Evolutionary conservation across 2,888 invertebrate genomes (phyloP).

Genomic region (Polyommatus icarus): DNA sequence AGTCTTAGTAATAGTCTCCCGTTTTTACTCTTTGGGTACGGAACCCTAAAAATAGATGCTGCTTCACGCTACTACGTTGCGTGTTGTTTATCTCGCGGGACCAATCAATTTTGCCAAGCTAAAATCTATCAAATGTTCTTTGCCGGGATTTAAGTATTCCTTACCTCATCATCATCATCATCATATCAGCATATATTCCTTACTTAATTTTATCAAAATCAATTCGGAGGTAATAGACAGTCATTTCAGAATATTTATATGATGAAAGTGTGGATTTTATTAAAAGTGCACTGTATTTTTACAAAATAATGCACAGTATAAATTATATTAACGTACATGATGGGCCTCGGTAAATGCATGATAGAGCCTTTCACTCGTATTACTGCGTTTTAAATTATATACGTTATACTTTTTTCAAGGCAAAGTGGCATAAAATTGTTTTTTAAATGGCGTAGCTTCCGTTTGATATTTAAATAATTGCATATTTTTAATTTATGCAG

Average conservation of each 20-base stretch:
- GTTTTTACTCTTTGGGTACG: too few relatives aligned
- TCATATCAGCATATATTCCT: too few relatives aligned
- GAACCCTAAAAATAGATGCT: too few relatives aligned
- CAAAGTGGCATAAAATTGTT: neutral
- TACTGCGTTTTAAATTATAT: neutral
- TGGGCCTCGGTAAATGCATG: neutral
- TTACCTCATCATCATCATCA: too few relatives aligned
- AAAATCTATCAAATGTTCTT: too few relatives aligned
- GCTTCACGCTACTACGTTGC: too few relatives aligned
- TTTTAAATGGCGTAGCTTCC: neutral
- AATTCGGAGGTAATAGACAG: neutral
- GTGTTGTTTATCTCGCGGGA: too few relatives aligned
- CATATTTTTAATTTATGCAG: neutral
- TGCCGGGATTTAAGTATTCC: too few relatives aligned
- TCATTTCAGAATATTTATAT: neutral
- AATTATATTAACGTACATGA: neutral
- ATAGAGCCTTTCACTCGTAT: neutral
- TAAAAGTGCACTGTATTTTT: neutral
- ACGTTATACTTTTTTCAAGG: neutral
- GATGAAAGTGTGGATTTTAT: neutral
- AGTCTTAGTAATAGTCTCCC: too few relatives aligned
- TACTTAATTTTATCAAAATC: too few relatives aligned
- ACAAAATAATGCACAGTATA: neutral
- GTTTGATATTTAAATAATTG: conserved; percentile 8
- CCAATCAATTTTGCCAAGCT: too few relatives aligned